These are phyloP conservation scores for Phrynocephalus versicolor DNA, from an alignment of 2,113 vertebrate genomes.

Conservation along the genomic window DNA sequence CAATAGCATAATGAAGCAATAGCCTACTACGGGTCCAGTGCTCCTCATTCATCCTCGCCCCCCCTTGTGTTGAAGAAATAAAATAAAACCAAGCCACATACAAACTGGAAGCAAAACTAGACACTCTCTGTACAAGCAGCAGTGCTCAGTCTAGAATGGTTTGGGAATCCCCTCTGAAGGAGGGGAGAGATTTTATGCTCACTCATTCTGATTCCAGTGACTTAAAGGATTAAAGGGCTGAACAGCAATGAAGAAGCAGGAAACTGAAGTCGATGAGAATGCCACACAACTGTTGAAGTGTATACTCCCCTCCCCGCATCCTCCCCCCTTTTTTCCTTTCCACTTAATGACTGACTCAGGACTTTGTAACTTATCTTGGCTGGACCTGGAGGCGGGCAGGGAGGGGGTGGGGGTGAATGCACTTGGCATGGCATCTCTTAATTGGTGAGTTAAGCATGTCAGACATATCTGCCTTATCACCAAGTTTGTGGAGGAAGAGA, in stretches of 20 bases:
- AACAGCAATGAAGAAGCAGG: slow-evolving; percentile 32
- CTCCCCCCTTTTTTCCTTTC: slow-evolving; percentile 36
- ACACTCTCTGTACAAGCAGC: background rate
- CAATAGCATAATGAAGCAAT: background rate
- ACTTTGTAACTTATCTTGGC: slow-evolving; percentile 47
- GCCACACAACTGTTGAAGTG: slow-evolving; percentile 15
- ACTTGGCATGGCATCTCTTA: slow-evolving; percentile 34
- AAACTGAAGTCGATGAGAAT: background rate
- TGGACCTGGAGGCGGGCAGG: slow-evolving; percentile 17
- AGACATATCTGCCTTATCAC: slow-evolving; percentile 51
- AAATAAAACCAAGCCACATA: background rate
- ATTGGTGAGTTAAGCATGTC: slow-evolving; percentile 26
- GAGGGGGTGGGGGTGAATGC: too few relatives aligned
- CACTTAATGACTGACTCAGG: slow-evolving; percentile 51
- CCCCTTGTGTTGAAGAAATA: background rate
- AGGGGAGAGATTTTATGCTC: slow-evolving; percentile 9
- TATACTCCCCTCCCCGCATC: background rate
- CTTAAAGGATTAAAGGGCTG: slow-evolving; percentile 27
- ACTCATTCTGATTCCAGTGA: slow-evolving; percentile 28
- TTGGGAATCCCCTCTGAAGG: slow-evolving; percentile 16
- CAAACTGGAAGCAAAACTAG: slow-evolving; percentile 1
- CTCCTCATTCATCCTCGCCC: background rate
- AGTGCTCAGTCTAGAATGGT: background rate
- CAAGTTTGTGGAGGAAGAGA: slow-evolving; percentile 35
- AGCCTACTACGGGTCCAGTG: rapidly evolving